Base-by-base conservation (phyloP, 53 echinoderm and acorn worm species). In the Temnopleurus reevesii region DNA sequence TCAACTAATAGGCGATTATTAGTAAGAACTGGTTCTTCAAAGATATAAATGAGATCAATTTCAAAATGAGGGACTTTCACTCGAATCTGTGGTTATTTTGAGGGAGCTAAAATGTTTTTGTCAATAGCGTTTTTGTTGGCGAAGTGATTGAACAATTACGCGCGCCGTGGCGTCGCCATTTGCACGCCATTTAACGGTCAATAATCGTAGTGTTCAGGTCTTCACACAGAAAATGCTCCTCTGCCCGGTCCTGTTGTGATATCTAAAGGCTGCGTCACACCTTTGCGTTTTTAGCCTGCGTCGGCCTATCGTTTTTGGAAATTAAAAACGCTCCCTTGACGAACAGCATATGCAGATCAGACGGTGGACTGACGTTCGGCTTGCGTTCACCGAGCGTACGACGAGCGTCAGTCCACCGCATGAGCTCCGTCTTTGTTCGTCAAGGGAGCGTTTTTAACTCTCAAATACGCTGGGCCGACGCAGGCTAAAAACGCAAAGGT, bases 1-100 rank as follows among this genome's bases (percentile, higher is more conserved):
- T 47, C 28, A 26, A 46, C 79, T 56, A 83, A 83, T 83, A 36
- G 83, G 54, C 55, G 83, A 83, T 83, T 56, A 83, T 83, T 55
- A 83, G 83, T 15, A 55, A 83, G 56, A 18, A 55, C 38, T 83
- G 83, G 83, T 19, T 31, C 23, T 79, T 25, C 29, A 79, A 49
- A 23, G 51, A 17, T 27, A 26, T 79, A 49, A 79, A 79, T 49
- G 79, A 79, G 46, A 79, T 79, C 49, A 79, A 79, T 49, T 47
- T 26, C 47, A 79, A 29, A 49, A 47, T 12, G 3, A 21, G 5
- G 7, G 10, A 8, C 8, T 41, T 44, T 49, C 29, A 26, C 29
- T 10, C 28, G 49, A 47, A 27, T 79, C 79, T n/a, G 35, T 3
- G 45, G 23, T 21, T 76, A 5, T 44, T 76, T n/a, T 25, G 23